Base-by-base conservation (phyloP, 2,888 invertebrate genomes). In the Acleris holmiana region DNA sequence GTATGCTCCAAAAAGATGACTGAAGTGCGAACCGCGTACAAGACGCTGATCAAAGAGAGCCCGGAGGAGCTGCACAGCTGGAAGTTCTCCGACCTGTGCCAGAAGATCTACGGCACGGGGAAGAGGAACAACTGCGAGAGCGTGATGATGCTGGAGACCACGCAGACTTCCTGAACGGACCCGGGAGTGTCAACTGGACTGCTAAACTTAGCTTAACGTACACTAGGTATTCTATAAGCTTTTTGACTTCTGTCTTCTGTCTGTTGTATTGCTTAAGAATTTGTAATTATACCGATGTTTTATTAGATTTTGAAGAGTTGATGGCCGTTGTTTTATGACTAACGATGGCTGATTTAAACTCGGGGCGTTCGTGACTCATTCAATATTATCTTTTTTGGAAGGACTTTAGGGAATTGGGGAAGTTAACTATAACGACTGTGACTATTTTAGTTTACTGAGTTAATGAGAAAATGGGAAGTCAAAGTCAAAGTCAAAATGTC, bases 71-170 rank as follows among this genome's bases (percentile, higher is more conserved):
- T 90, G 61, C 73, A 73, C 1, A 71, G 68, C 17, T 92, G 91
- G 91, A 81, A 78, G 53, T 92, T 89, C 64, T 78, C 82, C 53
- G 83, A 80, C 23, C 76, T 91, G 8, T 92, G 91, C 61, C 89
- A 90, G 69, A 88, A 91, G 69, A 92, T 92, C 18, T 92, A 91
- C 72, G 91, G 91, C 0, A 91, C 89, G 0, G 91, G 91, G 0
- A 90, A 86, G 68, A 89, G 81, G 61, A 76, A 68, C 4, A 69
- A 63, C 49, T 54, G 66, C 55, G 68, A 67, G 29, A 60, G 59
- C 54, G 25, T 46, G 19, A 59, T 53, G 48, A 60, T 63, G n/a
- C 44, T 67, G 47, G 57, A 65, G 23, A 60, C 65, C 15, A 40
- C 54, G 3, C 65, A 65, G 49, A 55, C 21, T 17, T 59, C 60